These are phyloP conservation scores for Hipposideros armiger DNA, from an alignment of 2,113 vertebrate species.

Conservation along the genomic window DNA sequence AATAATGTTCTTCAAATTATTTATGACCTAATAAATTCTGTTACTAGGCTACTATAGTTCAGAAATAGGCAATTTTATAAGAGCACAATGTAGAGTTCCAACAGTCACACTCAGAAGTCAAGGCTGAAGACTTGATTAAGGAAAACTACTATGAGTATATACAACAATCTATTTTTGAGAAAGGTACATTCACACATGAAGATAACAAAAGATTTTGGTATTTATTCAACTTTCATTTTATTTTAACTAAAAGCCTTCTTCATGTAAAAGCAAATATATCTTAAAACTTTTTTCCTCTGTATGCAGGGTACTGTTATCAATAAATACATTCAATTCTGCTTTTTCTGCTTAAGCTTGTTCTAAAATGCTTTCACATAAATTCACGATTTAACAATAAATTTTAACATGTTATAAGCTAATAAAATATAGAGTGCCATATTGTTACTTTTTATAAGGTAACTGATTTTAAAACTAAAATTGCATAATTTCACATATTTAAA, in stretches of 20 bases:
- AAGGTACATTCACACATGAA: neutral
- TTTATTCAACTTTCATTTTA: conserved; percentile 49
- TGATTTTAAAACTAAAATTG: conserved; percentile 67
- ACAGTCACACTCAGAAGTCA: conserved; percentile 27
- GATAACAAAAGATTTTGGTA: neutral
- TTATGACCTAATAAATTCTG: conserved; percentile 22
- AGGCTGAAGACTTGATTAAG: neutral
- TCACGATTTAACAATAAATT: conserved; percentile 53
- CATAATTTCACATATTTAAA: conserved; percentile 62
- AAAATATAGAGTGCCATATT: conserved; percentile 49
- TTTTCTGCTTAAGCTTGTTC: neutral
- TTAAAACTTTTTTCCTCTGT: conserved; percentile 47
- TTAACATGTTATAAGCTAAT: conserved; percentile 54
- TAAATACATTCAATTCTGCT: conserved; percentile 27
- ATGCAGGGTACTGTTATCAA: neutral
- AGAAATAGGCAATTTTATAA: conserved; percentile 36
- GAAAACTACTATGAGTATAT: neutral
- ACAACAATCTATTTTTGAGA: conserved; percentile 18
- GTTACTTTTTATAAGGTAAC: conserved; percentile 61
- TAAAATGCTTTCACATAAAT: conserved; percentile 52
- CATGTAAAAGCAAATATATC: conserved; percentile 43
- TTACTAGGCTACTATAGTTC: neutral
- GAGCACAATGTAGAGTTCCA: neutral
- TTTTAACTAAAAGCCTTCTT: neutral
- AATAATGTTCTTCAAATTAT: conserved; percentile 24